Conservation (phyloP, 2,113 vertebrate genomes). For the Lasiurus cinereus region DNA sequence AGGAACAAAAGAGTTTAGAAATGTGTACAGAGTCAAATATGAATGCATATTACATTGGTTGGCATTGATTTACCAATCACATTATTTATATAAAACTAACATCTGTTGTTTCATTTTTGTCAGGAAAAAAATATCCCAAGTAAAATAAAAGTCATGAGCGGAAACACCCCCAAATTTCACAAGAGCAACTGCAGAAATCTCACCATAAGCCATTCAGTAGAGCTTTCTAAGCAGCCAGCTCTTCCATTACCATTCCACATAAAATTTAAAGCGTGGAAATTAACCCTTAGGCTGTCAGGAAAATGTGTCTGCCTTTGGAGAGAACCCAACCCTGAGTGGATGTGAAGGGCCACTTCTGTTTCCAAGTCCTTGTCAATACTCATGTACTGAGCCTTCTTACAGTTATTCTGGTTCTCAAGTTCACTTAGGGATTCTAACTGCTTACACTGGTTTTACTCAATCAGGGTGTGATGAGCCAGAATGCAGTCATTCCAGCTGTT, state of each 20-base stretch:
- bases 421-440: constrained; percentile 10
- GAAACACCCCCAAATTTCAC: not conserved
- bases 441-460: not conserved
- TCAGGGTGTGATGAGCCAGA: not conserved
- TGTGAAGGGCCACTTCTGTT: not conserved
- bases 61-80: not conserved
- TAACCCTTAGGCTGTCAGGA: not conserved
- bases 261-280: constrained; percentile 29
- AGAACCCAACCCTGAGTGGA: not conserved
- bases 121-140: not conserved
- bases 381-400: not conserved
- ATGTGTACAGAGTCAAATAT: not conserved
- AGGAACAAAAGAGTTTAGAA: not conserved
- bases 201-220: not conserved
- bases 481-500: not conserved
- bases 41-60: not conserved
- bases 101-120: not conserved
- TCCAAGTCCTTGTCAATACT: not conserved
- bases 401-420: not conserved
- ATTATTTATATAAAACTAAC: constrained; percentile 11
- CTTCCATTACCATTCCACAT: not conserved
- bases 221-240: not conserved
- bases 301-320: not conserved
- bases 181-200: constrained; percentile 12
- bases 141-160: not conserved